Base-by-base conservation (phyloP, 2,113 vertebrate genomes). In the Laterallus jamaicensis region DNA sequence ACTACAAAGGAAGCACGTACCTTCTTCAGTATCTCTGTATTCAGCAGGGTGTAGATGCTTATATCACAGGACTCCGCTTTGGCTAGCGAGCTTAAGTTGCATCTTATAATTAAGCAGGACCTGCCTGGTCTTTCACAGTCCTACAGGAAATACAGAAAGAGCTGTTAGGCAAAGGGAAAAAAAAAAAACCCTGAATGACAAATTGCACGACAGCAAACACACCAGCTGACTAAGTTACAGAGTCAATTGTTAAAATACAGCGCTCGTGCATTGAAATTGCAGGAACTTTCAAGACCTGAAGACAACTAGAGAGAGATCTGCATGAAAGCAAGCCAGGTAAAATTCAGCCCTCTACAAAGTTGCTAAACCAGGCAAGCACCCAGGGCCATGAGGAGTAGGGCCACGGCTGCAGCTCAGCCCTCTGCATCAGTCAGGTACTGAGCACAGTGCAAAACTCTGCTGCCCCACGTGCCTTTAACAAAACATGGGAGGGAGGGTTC, bases 1-100 rank as follows among this genome's bases (percentile, higher is more conserved):
- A 12, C 22, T 24, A 13, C 42, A 68, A 71, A 31, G n/a, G 42
- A 66, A 91, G 40, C 17, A 63, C 92, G 17, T 96, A 99, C 99
- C 98, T 98, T 99, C 86, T 99, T 99, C 58, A 99, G 83, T 89
- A 99, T 99, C 97, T 99, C 99, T 3, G 99, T 99, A 97, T 99
- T 99, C 85, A 99, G 98, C 39, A 99, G 98, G 78, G 99, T 98
- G 94, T 98, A 98, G 69, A 99, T 86, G 90, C 99, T 98, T 92
- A 99, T 98, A 77, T 98, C 98, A 68, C 98, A 96, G 42, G 98
- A 98, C 89, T 99, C 99, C 75, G 99, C 99, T 98, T 99, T 99
- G 69, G 98, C 94, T 50, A 99, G 97, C 2, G 98, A 98, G 55
- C 98, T 98, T 90, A 99, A 97, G 40, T 97, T 98, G 96, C 99